Percentiles rank a stretch among this genome's conserved stretches.
These are phyloP conservation scores for Neuroscelio doddi DNA, from an alignment of 2,888 invertebrate genomes.

Conservation along the genomic window DNA sequence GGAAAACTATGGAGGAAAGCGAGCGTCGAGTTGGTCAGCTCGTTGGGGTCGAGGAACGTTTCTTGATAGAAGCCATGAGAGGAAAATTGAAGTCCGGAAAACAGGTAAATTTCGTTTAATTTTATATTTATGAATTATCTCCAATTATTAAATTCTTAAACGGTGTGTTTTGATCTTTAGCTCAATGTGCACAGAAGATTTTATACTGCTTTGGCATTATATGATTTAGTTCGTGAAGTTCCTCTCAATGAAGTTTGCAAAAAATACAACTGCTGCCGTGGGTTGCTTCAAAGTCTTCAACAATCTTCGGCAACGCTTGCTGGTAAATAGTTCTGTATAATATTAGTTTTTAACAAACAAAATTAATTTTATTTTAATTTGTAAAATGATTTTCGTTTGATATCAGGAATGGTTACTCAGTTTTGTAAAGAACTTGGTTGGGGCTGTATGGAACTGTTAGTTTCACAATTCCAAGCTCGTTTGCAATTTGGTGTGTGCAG, in stretches of 20 bases:
- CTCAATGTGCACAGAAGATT: slow-evolving; percentile 77
- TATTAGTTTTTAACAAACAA: slow-evolving; percentile 6
- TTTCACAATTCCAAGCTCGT: slow-evolving; percentile 94
- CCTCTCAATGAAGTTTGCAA: slow-evolving; percentile 85
- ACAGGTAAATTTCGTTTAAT: slow-evolving; percentile 43
- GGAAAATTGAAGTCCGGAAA: slow-evolving; percentile 75
- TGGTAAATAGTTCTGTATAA: slow-evolving; percentile 73
- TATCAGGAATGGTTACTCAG: slow-evolving; percentile 93
- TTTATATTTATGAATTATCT: too few relatives aligned
- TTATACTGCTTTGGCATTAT: slow-evolving; percentile 91
- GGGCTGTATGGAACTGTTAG: slow-evolving; percentile 89
- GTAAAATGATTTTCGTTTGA: not conserved
- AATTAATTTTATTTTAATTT: slow-evolving; percentile 1
- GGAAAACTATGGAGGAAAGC: slow-evolving; percentile 85
- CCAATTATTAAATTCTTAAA: too few relatives aligned
- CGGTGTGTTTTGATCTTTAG: too few relatives aligned
- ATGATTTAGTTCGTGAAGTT: slow-evolving; percentile 94
- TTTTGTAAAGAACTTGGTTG: slow-evolving; percentile 95
- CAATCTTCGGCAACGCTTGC: slow-evolving; percentile 97
- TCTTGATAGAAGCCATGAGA: slow-evolving; percentile 84
- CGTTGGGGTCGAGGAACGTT: slow-evolving; percentile 90
- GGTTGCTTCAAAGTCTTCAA: slow-evolving; percentile 93
- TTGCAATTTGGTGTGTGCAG: slow-evolving; percentile 94
- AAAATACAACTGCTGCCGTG: slow-evolving; percentile 90
- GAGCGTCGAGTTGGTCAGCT: slow-evolving; percentile 91